Evolutionary conservation across 2,113 vertebrate species (phyloP), one percentile per base, ranked within the genome.

Genomic region (Progne subis): DNA sequence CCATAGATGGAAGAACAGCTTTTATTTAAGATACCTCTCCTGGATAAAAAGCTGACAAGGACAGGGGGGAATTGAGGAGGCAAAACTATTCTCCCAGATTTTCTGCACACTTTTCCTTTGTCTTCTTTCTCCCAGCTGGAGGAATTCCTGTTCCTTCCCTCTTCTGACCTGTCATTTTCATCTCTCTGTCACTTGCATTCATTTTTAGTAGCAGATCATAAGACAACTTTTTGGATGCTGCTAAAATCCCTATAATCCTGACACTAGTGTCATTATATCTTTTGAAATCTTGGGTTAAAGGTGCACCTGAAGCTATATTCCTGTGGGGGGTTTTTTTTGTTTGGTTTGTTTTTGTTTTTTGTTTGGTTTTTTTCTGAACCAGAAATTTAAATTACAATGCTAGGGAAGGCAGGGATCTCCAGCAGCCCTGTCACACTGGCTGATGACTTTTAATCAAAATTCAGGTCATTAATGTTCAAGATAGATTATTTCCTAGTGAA

Each of bases 241-340:
- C 20, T 68, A 21, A 25, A 63, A 43, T 0, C 0, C 1, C n/a
- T 41, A 4, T 29, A 26, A 78, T 63, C 60, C 9, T 82, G 24
- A 16, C 44, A 18, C 44, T 32, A 52, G 16, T 56, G 5, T 26
- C 21, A 34, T 63, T 26, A 11, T 14, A 4, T 29, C 6, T n/a
- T 67, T 79, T 9, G 55, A 65, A 53, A 60, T 18, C 12, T 23
- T 28, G 15, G 3, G 15, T 53, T 57, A 76, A 32, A 57, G 25
- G 11, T 46, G 19, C 11, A 43, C 5, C 16, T 56, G 34, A 25
- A 69, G 19, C 50, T 81, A 8, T 32, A 28, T 52, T 25, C 26
- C 4, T 25, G 2, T 8, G 18, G 2, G 12, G 41, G 12, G n/a
- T n/a, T n/a, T n/a, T n/a, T n/a, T 43, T 43, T 43, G 14, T 19